phyloP scores from a whole-genome alignment of 2,113 vertebrate species.

The Engystomops pustulosus region DNA sequence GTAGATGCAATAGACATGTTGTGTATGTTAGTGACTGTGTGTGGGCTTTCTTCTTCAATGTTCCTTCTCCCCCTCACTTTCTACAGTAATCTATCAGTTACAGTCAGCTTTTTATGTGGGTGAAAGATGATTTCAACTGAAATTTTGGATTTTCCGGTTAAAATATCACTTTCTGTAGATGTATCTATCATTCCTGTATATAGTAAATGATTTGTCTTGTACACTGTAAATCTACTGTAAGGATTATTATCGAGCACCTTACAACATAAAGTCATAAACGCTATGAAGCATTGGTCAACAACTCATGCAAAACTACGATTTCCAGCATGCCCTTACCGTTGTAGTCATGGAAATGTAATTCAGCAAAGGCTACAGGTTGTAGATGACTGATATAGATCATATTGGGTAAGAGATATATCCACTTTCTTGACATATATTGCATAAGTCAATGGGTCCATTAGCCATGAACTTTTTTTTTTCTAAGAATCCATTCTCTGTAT shows the following conservation, averaged over 20 bases:
- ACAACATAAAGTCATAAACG: neutral
- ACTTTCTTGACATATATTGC: neutral
- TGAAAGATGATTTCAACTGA: neutral
- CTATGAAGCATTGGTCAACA: neutral
- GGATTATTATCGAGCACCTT: neutral
- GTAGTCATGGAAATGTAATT: too few species aligned
- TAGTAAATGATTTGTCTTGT: neutral
- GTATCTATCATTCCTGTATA: too few species aligned
- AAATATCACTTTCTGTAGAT: neutral
- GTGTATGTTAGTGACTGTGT: slow-evolving; percentile 29
- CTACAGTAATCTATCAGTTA: slow-evolving; percentile 3
- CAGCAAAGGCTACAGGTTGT: neutral
- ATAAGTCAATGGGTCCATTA: neutral
- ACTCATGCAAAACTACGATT: neutral
- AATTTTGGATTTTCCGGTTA: neutral
- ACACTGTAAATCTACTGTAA: neutral
- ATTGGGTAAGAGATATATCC: too few species aligned
- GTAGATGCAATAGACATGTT: slow-evolving; percentile 44
- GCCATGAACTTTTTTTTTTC: neutral
- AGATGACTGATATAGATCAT: neutral
- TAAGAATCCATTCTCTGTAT: neutral
- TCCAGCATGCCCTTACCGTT: too few species aligned
- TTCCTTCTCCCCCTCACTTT: neutral
- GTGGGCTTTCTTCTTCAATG: slow-evolving; percentile 41
- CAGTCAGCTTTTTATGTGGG: neutral